These are phyloP conservation scores for Anhinga anhinga DNA, from an alignment of 2,113 vertebrate species.

Conservation along the genomic window DNA sequence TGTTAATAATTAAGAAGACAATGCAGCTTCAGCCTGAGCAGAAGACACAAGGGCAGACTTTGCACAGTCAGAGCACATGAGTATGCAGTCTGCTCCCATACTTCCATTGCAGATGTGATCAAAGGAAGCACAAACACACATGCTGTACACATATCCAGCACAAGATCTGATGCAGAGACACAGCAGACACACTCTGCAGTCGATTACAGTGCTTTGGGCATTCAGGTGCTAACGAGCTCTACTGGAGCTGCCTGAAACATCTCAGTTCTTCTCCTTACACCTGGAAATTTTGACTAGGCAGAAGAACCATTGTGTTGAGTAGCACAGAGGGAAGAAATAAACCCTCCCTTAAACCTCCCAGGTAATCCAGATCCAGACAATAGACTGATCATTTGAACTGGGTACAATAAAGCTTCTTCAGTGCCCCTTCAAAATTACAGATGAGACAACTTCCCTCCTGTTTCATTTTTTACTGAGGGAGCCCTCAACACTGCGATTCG, in stretches of 20 bases:
- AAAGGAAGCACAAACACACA: fast-evolving
- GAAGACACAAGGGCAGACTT: neutral
- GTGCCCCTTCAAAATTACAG: no score
- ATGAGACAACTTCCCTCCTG: neutral
- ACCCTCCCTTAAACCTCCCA: neutral
- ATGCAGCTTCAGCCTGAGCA: neutral
- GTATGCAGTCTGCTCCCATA: neutral
- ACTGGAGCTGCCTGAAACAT: neutral
- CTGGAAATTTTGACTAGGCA: fast-evolving
- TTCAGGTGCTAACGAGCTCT: neutral
- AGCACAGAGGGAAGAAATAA: neutral
- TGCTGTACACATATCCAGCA: fast-evolving
- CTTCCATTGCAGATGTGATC: fast-evolving
- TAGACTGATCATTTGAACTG: neutral
- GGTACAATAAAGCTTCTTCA: neutral
- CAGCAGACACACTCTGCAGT: neutral
- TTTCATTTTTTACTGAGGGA: neutral
- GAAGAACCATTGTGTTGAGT: fast-evolving
- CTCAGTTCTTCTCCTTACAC: neutral
- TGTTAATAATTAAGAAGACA: neutral
- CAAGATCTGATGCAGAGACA: no score
- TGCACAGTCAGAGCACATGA: fast-evolving
- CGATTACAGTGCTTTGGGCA: fast-evolving
- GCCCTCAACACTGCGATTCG: neutral
- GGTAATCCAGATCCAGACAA: neutral